A percentile compares a stretch with the other conserved stretches of the same genome.
These are phyloP conservation scores for Siderastrea siderea DNA, from an alignment of 92 coral and sea anemone genomes.

Conservation along the genomic window DNA sequence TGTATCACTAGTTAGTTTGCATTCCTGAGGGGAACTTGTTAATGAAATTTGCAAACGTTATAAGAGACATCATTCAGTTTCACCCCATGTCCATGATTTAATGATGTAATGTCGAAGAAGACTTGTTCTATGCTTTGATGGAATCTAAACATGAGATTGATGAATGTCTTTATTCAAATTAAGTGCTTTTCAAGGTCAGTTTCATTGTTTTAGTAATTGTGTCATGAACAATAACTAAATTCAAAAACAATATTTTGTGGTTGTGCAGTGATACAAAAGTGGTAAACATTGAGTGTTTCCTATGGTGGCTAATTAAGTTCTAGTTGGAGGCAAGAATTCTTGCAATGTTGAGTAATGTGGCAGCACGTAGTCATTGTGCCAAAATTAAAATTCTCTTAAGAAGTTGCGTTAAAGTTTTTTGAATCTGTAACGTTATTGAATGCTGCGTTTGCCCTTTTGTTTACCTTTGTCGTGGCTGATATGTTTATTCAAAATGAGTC, in stretches of 20 bases:
- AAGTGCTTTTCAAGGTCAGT: slow-evolving; percentile 34
- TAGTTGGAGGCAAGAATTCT: not conserved
- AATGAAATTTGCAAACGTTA: slow-evolving; percentile 32
- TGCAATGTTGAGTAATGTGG: slow-evolving; percentile 2
- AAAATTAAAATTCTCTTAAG: not conserved
- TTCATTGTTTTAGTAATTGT: slow-evolving; percentile 10
- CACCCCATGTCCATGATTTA: not conserved
- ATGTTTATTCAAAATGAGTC: not conserved
- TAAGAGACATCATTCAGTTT: slow-evolving; percentile 17
- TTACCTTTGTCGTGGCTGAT: not conserved
- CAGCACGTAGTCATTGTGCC: not conserved
- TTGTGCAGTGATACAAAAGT: not conserved
- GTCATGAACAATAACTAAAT: not conserved
- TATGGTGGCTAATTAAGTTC: not conserved
- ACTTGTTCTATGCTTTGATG: not conserved
- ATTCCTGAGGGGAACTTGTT: slow-evolving; percentile 21
- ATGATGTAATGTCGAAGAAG: not conserved
- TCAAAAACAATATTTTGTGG: not conserved
- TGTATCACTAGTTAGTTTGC: not conserved
- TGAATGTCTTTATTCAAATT: slow-evolving; percentile 10
- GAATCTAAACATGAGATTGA: not conserved
- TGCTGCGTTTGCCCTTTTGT: not conserved
- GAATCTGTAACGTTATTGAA: not conserved
- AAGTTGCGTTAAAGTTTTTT: not conserved
- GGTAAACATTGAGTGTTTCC: not conserved